phyloP scores from a whole-genome alignment of 2,888 invertebrate species.

The Rhamnusium bicolor region DNA sequence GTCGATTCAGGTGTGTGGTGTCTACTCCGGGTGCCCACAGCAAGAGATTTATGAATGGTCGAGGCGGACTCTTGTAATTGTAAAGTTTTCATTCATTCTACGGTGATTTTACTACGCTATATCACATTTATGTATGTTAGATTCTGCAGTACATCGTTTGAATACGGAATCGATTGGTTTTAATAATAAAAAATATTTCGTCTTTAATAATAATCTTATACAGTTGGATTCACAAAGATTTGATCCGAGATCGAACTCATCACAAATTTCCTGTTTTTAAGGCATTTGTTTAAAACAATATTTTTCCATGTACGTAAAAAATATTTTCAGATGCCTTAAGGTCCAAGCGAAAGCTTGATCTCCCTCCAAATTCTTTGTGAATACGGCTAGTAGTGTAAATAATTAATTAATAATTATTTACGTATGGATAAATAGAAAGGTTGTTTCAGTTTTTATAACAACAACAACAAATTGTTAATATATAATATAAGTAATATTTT shows the following conservation, averaged over 20 bases:
- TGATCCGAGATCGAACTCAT: too few species aligned
- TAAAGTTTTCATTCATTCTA: constrained; percentile 63
- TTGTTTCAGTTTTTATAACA: constrained; percentile 16
- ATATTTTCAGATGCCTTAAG: too few species aligned
- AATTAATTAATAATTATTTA: too few species aligned
- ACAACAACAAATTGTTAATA: background rate
- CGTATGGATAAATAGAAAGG: constrained; percentile 52
- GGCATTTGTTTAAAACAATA: too few species aligned
- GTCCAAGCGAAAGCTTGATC: too few species aligned
- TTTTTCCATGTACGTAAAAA: too few species aligned
- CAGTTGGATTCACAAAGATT: too few species aligned
- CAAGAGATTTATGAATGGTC: constrained; percentile 64
- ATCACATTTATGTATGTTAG: constrained; percentile 48
- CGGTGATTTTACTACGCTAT: constrained; percentile 55
- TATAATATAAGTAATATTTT: background rate
- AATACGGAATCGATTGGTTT: background rate
- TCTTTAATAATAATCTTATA: too few species aligned
- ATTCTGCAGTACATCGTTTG: constrained; percentile 42
- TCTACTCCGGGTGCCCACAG: constrained; percentile 63
- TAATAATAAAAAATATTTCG: constrained; percentile 12
- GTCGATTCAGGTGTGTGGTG: constrained; percentile 66
- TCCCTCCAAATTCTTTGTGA: too few species aligned
- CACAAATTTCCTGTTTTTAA: too few species aligned
- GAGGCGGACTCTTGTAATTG: constrained; percentile 56
- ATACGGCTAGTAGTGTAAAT: too few species aligned